A percentile compares a stretch with the other conserved stretches of the same genome.
phyloP scores from a whole-genome alignment of 2,888 invertebrate genomes.

The Psylliodes chrysocephalus region DNA sequence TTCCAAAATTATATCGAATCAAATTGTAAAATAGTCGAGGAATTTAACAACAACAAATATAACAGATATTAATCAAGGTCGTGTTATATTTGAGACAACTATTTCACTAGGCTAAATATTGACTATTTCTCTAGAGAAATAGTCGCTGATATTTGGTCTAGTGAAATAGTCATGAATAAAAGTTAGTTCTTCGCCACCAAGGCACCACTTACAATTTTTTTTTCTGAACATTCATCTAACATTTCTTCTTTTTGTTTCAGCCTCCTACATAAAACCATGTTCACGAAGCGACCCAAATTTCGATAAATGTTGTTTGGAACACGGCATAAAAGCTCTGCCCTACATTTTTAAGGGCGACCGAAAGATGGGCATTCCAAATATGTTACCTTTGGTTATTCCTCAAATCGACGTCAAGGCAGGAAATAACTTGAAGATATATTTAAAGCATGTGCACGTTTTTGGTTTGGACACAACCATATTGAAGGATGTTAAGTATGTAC shows the following conservation, averaged over 20 bases:
- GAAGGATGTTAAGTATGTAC: constrained; percentile 48
- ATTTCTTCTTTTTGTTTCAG: constrained; percentile 50
- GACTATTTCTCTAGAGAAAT: no score
- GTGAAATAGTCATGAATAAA: no score
- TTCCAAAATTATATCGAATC: no score
- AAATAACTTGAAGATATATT: constrained; percentile 46
- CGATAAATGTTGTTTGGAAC: constrained; percentile 50
- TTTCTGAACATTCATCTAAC: no score
- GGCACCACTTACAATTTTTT: no score
- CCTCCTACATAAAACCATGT: constrained; percentile 53
- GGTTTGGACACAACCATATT: constrained; percentile 50
- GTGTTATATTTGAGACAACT: no score
- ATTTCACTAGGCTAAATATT: no score
- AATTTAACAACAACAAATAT: no score
- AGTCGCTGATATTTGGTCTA: no score
- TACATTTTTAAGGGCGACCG: constrained; percentile 54
- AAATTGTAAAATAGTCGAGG: no score
- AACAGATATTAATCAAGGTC: no score
- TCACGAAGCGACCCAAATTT: constrained; percentile 49
- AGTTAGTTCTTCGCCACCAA: no score
- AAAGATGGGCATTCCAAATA: constrained; percentile 52
- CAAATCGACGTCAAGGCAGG: constrained; percentile 48
- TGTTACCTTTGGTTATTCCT: constrained; percentile 52
- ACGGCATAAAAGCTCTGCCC: constrained; percentile 49
- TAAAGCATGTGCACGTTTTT: constrained; percentile 44